phyloP scores from a whole-genome alignment of 2,113 vertebrate genomes.

The Cyanistes caeruleus region DNA sequence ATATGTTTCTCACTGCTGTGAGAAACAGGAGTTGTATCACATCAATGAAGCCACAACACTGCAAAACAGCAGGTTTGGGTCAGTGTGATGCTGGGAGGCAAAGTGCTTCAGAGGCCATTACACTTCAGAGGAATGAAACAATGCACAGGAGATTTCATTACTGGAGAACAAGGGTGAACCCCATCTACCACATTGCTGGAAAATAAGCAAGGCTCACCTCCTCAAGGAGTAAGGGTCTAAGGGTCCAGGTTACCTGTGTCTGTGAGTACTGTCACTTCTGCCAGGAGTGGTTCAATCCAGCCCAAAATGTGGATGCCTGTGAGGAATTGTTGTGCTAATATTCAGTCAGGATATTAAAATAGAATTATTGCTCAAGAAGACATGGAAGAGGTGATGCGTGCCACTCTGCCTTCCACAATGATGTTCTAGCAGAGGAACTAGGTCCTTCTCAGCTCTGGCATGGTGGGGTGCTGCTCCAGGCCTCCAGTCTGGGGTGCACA shows the following conservation, averaged over 20 bases:
- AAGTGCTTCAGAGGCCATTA: background rate
- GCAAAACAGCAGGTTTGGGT: background rate
- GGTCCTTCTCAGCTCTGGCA: background rate
- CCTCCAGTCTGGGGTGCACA: background rate
- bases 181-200: fast-evolving
- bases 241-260: background rate
- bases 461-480: background rate
- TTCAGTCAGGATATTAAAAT: background rate
- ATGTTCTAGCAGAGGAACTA: background rate
- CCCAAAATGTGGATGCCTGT: background rate
- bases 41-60: background rate
- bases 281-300: background rate
- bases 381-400: background rate
- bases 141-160: background rate
- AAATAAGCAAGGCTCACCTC: background rate
- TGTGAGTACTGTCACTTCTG: background rate
- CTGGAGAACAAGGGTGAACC: background rate
- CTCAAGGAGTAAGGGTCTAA: background rate
- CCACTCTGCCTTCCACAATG: background rate
- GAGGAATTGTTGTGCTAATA: background rate
- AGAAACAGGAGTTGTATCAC: background rate
- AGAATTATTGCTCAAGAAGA: background rate
- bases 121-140: background rate
- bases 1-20: background rate
- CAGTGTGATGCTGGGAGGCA: background rate